phyloP scores from a whole-genome alignment of 2,888 invertebrate species.

The Rotaria macrura region DNA sequence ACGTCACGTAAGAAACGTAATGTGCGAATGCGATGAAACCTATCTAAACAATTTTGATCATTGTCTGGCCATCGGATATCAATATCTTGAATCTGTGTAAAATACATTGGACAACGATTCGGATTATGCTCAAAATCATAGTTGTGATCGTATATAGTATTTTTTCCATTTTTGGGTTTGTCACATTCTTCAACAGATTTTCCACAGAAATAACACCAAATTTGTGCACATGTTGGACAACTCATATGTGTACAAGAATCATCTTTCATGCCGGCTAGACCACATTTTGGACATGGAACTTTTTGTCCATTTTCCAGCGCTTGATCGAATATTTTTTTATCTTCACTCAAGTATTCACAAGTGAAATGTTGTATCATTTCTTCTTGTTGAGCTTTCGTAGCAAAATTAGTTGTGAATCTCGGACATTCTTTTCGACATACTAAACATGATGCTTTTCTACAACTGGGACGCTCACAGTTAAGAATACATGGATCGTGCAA shows the following conservation, averaged over 20 bases:
- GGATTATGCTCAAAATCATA: not conserved
- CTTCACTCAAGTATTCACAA: not conserved
- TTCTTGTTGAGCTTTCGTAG: not conserved
- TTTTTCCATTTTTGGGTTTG: not conserved
- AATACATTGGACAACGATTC: constrained; percentile 6
- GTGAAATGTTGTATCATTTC: not conserved
- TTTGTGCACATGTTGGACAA: not conserved
- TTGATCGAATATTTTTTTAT: not conserved
- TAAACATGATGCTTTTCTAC: not conserved
- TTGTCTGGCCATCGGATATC: not conserved
- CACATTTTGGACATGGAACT: not conserved
- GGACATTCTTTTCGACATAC: not conserved
- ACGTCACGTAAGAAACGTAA: not conserved
- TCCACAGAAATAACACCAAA: constrained; percentile 15
- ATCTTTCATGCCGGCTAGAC: constrained; percentile 4
- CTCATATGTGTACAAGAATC: not conserved
- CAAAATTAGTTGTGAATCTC: not conserved
- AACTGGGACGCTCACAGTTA: not conserved
- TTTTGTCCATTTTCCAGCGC: not conserved
- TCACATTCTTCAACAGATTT: not conserved
- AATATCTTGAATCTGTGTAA: not conserved
- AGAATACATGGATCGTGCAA: not conserved
- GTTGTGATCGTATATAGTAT: not conserved
- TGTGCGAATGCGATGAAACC: not conserved
- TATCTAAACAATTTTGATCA: not conserved